A percentile compares a stretch with the other conserved stretches of the same genome.
Conservation (phyloP, 2,888 invertebrate species). For the Ophion ventricosus region DNA sequence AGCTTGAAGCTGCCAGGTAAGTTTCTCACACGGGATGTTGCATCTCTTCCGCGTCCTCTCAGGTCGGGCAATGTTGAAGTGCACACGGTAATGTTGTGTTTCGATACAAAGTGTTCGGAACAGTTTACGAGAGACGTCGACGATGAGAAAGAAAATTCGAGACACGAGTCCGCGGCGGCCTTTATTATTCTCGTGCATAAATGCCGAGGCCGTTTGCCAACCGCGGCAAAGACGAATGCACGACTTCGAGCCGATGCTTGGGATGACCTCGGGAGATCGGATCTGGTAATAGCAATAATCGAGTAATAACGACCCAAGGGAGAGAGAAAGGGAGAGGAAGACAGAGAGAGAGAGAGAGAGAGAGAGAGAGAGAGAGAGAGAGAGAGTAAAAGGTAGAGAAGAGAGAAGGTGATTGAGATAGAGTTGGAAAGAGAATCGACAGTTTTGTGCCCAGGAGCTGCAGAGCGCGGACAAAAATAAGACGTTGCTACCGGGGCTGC, state of each 20-base stretch:
- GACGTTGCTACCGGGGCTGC: constrained; percentile 48
- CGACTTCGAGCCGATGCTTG: constrained; percentile 44
- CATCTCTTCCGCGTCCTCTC: background rate
- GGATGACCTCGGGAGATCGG: constrained; percentile 69
- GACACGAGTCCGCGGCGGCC: constrained; percentile 23
- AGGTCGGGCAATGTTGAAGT: background rate
- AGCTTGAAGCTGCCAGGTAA: background rate
- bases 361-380: constrained; percentile 33
- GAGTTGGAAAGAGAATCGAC: constrained; percentile 43
- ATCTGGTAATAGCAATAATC: constrained; percentile 73
- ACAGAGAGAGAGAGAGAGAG: constrained; percentile 39
- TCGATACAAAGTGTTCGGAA: constrained; percentile 11
- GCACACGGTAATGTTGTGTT: background rate
- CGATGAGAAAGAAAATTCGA: constrained; percentile 49
- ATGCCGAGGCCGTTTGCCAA: constrained; percentile 70
- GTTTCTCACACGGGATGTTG: background rate
- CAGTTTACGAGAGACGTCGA: constrained; percentile 48
- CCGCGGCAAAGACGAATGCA: constrained; percentile 60
- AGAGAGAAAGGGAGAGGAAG: constrained; percentile 38
- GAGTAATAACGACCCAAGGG: constrained; percentile 70
- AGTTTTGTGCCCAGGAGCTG: constrained; percentile 58
- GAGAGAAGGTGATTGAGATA: constrained; percentile 48
- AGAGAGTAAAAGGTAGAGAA: constrained; percentile 36
- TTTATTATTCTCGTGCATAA: constrained; percentile 71
- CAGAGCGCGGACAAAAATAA: constrained; percentile 57